Evolutionary conservation across 1,140 invertebrate species (phyloP).

Genomic region (Oryctes rhinoceros): DNA sequence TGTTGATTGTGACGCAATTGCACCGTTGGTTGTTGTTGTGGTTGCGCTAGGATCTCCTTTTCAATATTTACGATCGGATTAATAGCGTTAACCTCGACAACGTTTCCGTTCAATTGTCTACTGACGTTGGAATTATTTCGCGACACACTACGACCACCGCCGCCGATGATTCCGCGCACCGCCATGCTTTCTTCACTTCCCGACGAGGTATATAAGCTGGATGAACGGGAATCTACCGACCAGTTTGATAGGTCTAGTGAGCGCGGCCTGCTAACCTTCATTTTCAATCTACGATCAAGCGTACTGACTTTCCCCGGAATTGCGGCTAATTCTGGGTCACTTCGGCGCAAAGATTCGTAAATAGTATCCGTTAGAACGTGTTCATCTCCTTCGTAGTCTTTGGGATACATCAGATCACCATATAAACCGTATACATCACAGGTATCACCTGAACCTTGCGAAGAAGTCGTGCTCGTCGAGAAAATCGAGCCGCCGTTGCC

Average conservation of each 20-base stretch:
- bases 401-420: slow-evolving; percentile 88
- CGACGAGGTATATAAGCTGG: slow-evolving; percentile 80
- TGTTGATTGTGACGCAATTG: neutral
- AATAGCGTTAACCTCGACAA: slow-evolving; percentile 46
- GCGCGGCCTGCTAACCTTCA: slow-evolving; percentile 81
- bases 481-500: slow-evolving; percentile 65
- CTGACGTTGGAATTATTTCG: slow-evolving; percentile 77
- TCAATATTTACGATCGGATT: slow-evolving; percentile 42
- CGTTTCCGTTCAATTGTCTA: slow-evolving; percentile 56
- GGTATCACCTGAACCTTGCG: slow-evolving; percentile 70
- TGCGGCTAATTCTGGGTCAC: slow-evolving; percentile 82
- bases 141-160: slow-evolving; percentile 65
- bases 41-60: slow-evolving; percentile 41
- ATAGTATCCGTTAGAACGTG: slow-evolving; percentile 74
- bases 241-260: slow-evolving; percentile 86
- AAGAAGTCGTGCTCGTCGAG: slow-evolving; percentile 66
- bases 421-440: slow-evolving; percentile 91
- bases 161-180: slow-evolving; percentile 61
- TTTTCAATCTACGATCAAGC: slow-evolving; percentile 77
- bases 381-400: slow-evolving; percentile 84
- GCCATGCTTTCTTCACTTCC: slow-evolving; percentile 84
- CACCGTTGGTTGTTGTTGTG: slow-evolving; percentile 45
- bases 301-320: slow-evolving; percentile 84
- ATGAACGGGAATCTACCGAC: slow-evolving; percentile 86
- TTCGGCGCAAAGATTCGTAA: slow-evolving; percentile 77